phyloP scores from a whole-genome alignment of 2,888 invertebrate genomes.

The Saturnia pavonia region DNA sequence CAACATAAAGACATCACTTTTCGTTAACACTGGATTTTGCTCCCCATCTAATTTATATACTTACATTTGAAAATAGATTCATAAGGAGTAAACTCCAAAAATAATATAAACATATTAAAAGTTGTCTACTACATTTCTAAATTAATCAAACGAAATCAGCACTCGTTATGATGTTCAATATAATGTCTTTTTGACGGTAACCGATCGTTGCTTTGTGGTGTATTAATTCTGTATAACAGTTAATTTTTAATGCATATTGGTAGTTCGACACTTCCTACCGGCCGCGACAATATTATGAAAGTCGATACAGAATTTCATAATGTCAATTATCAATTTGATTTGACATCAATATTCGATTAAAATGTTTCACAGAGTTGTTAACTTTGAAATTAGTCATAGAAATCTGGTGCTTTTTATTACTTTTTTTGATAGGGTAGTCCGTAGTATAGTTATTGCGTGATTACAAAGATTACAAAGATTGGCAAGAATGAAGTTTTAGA shows the following conservation, averaged over 20 bases:
- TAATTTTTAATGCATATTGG: slow-evolving; percentile 55
- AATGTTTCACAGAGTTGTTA: slow-evolving; percentile 31
- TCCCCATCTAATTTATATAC: too few species aligned
- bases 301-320: slow-evolving; percentile 30
- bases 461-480: neutral
- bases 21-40: too few species aligned
- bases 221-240: slow-evolving; percentile 56
- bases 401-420: neutral
- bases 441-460: neutral
- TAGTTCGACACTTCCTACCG: slow-evolving; percentile 19
- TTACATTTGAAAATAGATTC: too few species aligned
- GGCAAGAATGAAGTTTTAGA: too few species aligned
- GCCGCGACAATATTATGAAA: slow-evolving; percentile 16
- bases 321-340: slow-evolving; percentile 43
- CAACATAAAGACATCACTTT: too few species aligned
- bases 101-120: neutral
- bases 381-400: slow-evolving; percentile 15
- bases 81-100: too few species aligned
- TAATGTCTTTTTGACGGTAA: slow-evolving; percentile 52
- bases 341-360: slow-evolving; percentile 36
- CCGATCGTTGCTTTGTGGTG: slow-evolving; percentile 51
- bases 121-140: slow-evolving; percentile 31
- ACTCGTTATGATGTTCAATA: slow-evolving; percentile 50
- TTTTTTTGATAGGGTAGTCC: neutral
- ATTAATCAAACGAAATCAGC: slow-evolving; percentile 23